Base-by-base conservation (phyloP, 2,888 invertebrate species). In the Tanytarsus gracilentus region DNA sequence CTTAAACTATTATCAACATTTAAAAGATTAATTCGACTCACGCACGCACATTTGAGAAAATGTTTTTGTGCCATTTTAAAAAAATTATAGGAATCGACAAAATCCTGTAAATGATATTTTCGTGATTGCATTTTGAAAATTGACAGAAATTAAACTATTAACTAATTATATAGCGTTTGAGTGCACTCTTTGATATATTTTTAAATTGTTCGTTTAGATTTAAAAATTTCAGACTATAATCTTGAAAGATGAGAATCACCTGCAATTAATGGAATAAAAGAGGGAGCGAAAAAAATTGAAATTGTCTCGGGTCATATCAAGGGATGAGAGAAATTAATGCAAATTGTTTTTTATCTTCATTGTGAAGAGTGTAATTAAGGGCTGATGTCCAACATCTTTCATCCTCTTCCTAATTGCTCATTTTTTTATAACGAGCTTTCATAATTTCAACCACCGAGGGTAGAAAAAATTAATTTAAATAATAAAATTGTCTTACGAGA, bases 101-200 rank as follows among this genome's bases (percentile, higher is more conserved):
- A n/a, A n/a, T n/a, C n/a, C n/a, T n/a, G n/a, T n/a, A n/a, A n/a
- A n/a, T n/a, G n/a, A n/a, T n/a, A n/a, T n/a, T n/a, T n/a, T n/a
- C n/a, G n/a, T n/a, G n/a, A n/a, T n/a, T n/a, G n/a, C n/a, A n/a
- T n/a, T 11, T 26, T 27, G 49, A n/a, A 49, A 27, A 49, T 49
- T 49, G 49, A n/a, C 49, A 49, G 26, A 25, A 27, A 26, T 49
- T 49, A 49, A 49, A 49, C 49, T 49, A 49, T 49, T 49, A 49
- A 49, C 49, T 18, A 49, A 49, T 27, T 27, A 49, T 27, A 49
- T 16, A 11, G 14, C 11, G 23, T 18, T 44, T 36, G n/a, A 14
- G 36, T 36, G 36, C 44, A 44, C 11, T 23, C 44, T 44, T 11
- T 33, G 33, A 23, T 23, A 18, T 23, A 18, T 18, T 18, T 23